Percentiles rank a stretch among this genome's conserved stretches.
Conservation (phyloP, 2,888 invertebrate species). For the Bombylius major region DNA sequence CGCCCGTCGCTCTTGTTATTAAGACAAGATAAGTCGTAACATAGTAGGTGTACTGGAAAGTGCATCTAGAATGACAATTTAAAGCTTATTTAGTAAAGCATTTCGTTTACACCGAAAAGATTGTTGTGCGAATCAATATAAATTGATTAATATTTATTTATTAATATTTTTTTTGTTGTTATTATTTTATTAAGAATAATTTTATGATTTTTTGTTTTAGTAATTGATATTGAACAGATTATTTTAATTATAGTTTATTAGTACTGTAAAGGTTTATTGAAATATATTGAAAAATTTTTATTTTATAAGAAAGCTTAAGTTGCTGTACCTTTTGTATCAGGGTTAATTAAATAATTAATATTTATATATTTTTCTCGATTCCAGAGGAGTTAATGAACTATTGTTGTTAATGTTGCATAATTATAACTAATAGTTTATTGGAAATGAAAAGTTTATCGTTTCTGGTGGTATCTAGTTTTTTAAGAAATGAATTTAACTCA, state of each 20-base stretch:
- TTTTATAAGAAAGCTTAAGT: conserved; percentile 43
- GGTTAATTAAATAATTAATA: conserved; percentile 44
- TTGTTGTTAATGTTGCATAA: conserved; percentile 45
- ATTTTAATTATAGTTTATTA: conserved; percentile 42
- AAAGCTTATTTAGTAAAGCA: conserved; percentile 46
- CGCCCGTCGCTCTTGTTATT: conserved; percentile 62
- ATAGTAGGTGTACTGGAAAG: conserved; percentile 67
- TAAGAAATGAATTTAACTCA: conserved; percentile 47
- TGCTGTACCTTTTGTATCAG: conserved; percentile 63
- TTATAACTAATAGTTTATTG: conserved; percentile 48
- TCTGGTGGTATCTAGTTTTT: conserved; percentile 56
- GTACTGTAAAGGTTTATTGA: conserved; percentile 45
- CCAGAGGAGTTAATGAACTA: conserved; percentile 49
- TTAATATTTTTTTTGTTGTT: conserved; percentile 26
- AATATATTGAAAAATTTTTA: conserved; percentile 39
- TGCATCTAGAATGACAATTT: conserved; percentile 53
- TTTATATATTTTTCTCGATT: conserved; percentile 44
- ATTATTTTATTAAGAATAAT: conserved; percentile 33
- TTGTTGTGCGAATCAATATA: conserved; percentile 37
- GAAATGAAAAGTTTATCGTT: conserved; percentile 54
- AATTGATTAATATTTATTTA: conserved; percentile 25
- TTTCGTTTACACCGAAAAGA: conserved; percentile 55
- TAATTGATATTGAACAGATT: conserved; percentile 42
- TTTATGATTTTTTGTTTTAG: conserved; percentile 36
- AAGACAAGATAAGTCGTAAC: conserved; percentile 68